Evolutionary conservation across 2,113 vertebrate species (phyloP).

Genomic region (Gambusia holbrooki): DNA sequence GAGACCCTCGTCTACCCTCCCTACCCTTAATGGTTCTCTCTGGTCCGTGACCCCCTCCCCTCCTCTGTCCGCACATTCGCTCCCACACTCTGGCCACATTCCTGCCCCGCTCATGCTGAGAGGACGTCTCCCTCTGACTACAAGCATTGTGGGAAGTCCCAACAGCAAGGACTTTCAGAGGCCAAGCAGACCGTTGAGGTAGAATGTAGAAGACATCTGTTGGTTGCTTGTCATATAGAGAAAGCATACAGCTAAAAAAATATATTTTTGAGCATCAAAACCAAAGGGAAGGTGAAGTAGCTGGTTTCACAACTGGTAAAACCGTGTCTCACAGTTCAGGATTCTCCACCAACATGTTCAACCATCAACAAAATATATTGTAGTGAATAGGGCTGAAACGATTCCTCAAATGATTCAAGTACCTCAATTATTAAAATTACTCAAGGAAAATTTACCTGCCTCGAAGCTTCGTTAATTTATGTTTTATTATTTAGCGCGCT

Average conservation of each 20-base stretch:
- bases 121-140: slow-evolving; percentile 76
- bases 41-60: slow-evolving; percentile 72
- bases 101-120: slow-evolving; percentile 74
- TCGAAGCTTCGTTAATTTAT: no score
- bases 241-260: slow-evolving; percentile 15
- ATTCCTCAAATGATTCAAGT: no score
- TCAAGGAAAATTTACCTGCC: no score
- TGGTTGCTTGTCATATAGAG: slow-evolving; percentile 13
- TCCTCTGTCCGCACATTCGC: slow-evolving; percentile 61
- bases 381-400: background rate
- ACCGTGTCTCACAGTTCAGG: background rate
- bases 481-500: no score
- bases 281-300: slow-evolving; percentile 7
- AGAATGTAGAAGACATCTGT: slow-evolving; percentile 31
- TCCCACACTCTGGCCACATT: slow-evolving; percentile 77
- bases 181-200: slow-evolving; percentile 37
- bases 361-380: background rate
- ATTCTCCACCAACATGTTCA: background rate
- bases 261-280: slow-evolving; percentile 32
- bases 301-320: background rate
- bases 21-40: slow-evolving; percentile 64
- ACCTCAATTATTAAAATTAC: no score
- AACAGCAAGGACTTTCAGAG: slow-evolving; percentile 49
- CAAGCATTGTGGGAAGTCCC: slow-evolving; percentile 78
- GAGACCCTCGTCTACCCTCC: slow-evolving; percentile 53